Conservation (phyloP, 2,797 vertebrate genomes). For the Alfaro cultratus region DNA sequence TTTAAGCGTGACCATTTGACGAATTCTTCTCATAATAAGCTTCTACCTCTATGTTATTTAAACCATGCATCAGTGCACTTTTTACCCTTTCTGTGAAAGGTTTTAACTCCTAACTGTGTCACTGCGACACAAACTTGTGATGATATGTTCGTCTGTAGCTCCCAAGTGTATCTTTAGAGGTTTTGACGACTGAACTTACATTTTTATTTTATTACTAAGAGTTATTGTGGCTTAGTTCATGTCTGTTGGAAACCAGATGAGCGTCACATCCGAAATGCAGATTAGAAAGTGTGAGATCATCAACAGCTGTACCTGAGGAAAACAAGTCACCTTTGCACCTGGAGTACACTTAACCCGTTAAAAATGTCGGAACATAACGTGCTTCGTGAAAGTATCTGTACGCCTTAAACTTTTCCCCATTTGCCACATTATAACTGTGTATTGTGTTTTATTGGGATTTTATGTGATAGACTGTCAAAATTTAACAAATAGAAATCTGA, state of each 20-base stretch:
- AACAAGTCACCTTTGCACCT: slow-evolving; percentile 42
- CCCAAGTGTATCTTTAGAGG: background rate
- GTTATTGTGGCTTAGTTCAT: background rate
- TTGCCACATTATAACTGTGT: background rate
- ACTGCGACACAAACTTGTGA: slow-evolving; percentile 66
- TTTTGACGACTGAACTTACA: background rate
- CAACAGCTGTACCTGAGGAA: background rate
- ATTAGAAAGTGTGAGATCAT: slow-evolving; percentile 17
- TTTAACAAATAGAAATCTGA: background rate
- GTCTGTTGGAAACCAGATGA: slow-evolving; percentile 5
- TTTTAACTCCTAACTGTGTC: slow-evolving; percentile 60
- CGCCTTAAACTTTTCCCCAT: background rate
- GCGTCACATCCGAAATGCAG: slow-evolving; percentile 10
- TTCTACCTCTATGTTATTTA: slow-evolving; percentile 71
- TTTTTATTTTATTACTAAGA: background rate
- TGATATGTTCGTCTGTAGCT: slow-evolving; percentile 23
- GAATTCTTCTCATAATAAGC: slow-evolving; percentile 35
- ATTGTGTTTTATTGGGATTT: background rate
- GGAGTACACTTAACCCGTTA: slow-evolving; percentile 23
- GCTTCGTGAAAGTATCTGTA: background rate
- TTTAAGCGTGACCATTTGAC: slow-evolving; percentile 25
- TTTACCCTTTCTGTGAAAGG: slow-evolving; percentile 77
- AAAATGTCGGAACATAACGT: slow-evolving; percentile 32
- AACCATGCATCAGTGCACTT: slow-evolving; percentile 48
- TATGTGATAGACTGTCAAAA: background rate